Evolutionary conservation across 2,113 vertebrate species (phyloP).

Genomic region (Macrotis lagotis): DNA sequence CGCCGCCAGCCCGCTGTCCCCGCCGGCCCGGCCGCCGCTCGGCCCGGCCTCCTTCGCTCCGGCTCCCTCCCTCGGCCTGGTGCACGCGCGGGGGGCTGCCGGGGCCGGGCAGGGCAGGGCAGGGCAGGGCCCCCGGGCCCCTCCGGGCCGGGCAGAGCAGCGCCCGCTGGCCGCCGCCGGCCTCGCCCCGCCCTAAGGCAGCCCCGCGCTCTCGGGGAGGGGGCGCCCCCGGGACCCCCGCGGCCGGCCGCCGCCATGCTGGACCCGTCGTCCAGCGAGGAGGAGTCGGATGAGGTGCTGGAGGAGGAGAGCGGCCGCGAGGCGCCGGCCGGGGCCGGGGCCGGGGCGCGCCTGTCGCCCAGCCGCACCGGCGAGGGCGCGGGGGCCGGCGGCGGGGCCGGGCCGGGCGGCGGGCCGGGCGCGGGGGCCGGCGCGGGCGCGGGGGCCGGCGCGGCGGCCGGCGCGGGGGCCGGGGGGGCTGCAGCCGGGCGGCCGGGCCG

Average conservation of each 20-base stretch:
- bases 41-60: too few species aligned
- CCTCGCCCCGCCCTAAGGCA: slow-evolving; percentile 40
- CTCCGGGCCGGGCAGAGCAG: too few species aligned
- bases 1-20: too few species aligned
- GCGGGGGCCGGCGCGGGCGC: slow-evolving; percentile 75
- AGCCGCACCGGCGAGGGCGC: slow-evolving; percentile 90
- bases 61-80: too few species aligned
- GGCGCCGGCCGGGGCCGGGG: slow-evolving; percentile 86
- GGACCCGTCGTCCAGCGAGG: slow-evolving; percentile 96
- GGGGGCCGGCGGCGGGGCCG: slow-evolving; percentile 80
- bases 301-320: slow-evolving; percentile 90
- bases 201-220: slow-evolving; percentile 40
- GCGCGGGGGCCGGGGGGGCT: slow-evolving; percentile 84
- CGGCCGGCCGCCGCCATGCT: slow-evolving; percentile 84
- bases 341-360: slow-evolving; percentile 87
- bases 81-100: too few species aligned
- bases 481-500: slow-evolving; percentile 84
- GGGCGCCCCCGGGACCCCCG: slow-evolving; percentile 28
- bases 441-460: slow-evolving; percentile 80
- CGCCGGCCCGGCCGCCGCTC: too few species aligned
- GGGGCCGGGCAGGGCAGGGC: too few species aligned
- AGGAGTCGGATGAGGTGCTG: slow-evolving; percentile 92
- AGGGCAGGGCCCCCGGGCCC: too few species aligned
- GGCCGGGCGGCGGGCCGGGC: slow-evolving; percentile 84
- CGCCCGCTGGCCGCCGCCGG: too few species aligned